A percentile compares a stretch with the other conserved stretches of the same genome.
These are phyloP conservation scores for Nyctibius bracteatus DNA, from an alignment of 2,113 vertebrate genomes.

Conservation along the genomic window DNA sequence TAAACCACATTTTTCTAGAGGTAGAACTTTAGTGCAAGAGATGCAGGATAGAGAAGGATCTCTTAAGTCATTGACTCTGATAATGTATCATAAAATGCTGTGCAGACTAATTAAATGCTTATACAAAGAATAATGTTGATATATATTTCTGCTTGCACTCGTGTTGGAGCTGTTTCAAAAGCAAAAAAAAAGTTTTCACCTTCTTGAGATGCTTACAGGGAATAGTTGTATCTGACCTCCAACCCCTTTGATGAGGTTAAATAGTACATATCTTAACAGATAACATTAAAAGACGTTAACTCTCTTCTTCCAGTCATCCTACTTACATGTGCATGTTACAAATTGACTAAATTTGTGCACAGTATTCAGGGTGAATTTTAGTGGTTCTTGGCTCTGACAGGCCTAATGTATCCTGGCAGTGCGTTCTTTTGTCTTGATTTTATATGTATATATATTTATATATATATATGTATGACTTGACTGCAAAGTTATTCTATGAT, in stretches of 20 bases:
- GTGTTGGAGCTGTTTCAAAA: background rate
- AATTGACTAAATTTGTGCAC: background rate
- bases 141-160: background rate
- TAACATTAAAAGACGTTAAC: background rate
- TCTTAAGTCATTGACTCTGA: background rate
- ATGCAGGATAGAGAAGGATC: background rate
- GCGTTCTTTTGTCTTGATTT: background rate
- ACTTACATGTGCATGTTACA: rapidly evolving
- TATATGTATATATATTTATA: too few relatives aligned
- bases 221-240: background rate
- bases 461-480: background rate
- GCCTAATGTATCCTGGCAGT: too few relatives aligned
- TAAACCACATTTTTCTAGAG: background rate
- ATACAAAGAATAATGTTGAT: background rate
- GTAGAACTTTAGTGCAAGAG: background rate
- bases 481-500: background rate
- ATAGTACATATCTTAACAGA: background rate
- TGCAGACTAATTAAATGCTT: background rate
- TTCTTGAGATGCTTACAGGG: background rate
- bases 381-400: background rate
- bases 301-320: background rate
- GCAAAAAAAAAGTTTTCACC: background rate
- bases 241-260: background rate
- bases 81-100: background rate
- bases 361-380: background rate